Evolutionary conservation across 2,888 invertebrate species (phyloP).

Genomic region (Halictus ligatus): DNA sequence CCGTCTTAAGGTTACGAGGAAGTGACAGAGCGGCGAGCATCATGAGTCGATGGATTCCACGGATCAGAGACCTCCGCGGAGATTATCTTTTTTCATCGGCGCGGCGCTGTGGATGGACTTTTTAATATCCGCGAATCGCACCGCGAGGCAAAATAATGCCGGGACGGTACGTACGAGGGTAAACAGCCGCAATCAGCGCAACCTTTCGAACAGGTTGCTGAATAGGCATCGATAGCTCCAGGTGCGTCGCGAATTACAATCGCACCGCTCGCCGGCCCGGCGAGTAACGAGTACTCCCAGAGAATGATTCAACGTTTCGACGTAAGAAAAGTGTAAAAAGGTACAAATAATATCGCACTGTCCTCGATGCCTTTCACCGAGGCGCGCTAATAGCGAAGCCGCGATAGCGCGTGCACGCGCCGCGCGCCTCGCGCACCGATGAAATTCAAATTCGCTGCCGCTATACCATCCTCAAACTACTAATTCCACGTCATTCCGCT

Average conservation of each 20-base stretch:
- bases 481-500: slow-evolving; percentile 67
- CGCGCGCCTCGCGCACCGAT: slow-evolving; percentile 34
- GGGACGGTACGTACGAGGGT: slow-evolving; percentile 30
- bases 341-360: slow-evolving; percentile 52
- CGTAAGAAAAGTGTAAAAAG: slow-evolving; percentile 4
- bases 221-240: slow-evolving; percentile 20
- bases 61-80: slow-evolving; percentile 7
- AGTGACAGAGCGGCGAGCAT: background rate
- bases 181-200: slow-evolving; percentile 30
- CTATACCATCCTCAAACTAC: slow-evolving; percentile 48
- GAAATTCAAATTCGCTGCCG: slow-evolving; percentile 65
- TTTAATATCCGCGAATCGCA: background rate
- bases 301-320: slow-evolving; percentile 24
- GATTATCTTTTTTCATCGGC: slow-evolving; percentile 3
- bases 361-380: slow-evolving; percentile 65
- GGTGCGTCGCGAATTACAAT: slow-evolving; percentile 38
- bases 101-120: background rate
- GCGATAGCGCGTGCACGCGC: slow-evolving; percentile 55
- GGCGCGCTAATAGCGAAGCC: slow-evolving; percentile 43
- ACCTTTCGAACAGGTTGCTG: slow-evolving; percentile 37
- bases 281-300: slow-evolving; percentile 24
- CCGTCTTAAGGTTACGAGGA: background rate
- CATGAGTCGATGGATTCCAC: slow-evolving; percentile 2
- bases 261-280: slow-evolving; percentile 19
- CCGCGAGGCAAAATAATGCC: slow-evolving; percentile 8